A percentile compares a stretch with the other conserved stretches of the same genome.
These are phyloP conservation scores for Dryobates pubescens DNA, from an alignment of 2,797 vertebrate genomes.

Conservation along the genomic window DNA sequence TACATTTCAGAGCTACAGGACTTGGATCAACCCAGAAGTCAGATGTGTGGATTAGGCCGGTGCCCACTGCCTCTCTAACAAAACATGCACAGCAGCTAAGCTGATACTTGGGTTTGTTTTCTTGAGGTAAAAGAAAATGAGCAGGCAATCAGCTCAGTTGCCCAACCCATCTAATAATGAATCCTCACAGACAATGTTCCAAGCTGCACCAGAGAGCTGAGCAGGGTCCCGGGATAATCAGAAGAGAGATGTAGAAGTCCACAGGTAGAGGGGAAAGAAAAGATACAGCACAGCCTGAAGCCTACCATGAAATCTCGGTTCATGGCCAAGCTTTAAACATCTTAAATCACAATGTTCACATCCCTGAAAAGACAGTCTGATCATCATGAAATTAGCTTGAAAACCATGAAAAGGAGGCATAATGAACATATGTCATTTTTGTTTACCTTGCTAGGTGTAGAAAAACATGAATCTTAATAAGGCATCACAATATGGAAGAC, in stretches of 20 bases:
- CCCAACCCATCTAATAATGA: not conserved
- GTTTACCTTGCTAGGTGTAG: not conserved
- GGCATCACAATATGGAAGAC: not conserved
- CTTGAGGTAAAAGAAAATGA: not conserved
- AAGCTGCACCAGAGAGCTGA: not conserved
- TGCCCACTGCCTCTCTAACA: not conserved
- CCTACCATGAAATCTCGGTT: rapidly evolving
- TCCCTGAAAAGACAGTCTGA: not conserved
- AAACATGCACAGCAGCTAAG: not conserved
- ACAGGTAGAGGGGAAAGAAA: not conserved
- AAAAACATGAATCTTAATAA: not conserved
- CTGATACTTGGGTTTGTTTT: not conserved
- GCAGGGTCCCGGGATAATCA: not conserved
- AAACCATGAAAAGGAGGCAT: not conserved
- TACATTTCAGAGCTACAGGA: not conserved
- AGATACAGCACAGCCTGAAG: not conserved
- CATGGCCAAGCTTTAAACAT: not conserved
- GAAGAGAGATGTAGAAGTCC: not conserved
- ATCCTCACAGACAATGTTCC: not conserved
- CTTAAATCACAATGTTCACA: not conserved
- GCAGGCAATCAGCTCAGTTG: not conserved
- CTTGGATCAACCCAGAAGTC: not conserved
- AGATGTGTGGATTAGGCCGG: not conserved
- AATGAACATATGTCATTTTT: not conserved
- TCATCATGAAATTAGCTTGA: not conserved